phyloP scores from a whole-genome alignment of 1,140 invertebrate species.

The Akabosia matsudoensis region DNA sequence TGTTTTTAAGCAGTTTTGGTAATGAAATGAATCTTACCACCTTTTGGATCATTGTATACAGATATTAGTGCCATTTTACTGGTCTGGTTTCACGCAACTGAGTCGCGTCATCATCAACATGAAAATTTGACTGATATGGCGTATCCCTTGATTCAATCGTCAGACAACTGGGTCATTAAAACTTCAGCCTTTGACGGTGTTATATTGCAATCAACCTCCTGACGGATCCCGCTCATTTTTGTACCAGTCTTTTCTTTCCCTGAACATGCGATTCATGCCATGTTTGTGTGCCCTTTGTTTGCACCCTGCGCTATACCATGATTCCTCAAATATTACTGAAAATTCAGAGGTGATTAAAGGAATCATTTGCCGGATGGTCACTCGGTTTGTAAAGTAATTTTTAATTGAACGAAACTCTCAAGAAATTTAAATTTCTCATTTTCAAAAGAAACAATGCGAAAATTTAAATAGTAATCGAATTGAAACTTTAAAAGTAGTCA shows the following conservation, averaged over 20 bases:
- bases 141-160: slow-evolving; percentile 14
- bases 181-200: not conserved
- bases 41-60: not conserved
- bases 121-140: slow-evolving; percentile 13
- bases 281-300: not conserved
- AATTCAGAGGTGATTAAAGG: too few relatives aligned
- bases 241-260: not conserved
- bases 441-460: too few relatives aligned
- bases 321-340: too few relatives aligned
- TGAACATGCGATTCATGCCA: slow-evolving; percentile 1
- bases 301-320: not conserved
- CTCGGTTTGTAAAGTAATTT: too few relatives aligned
- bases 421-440: too few relatives aligned
- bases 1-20: too few relatives aligned
- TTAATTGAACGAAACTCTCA: too few relatives aligned
- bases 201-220: slow-evolving; percentile 15
- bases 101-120: not conserved
- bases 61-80: not conserved
- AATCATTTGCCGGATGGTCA: too few relatives aligned
- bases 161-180: slow-evolving; percentile 20
- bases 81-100: slow-evolving; percentile 6
- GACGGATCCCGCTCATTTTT: not conserved
- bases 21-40: not conserved
- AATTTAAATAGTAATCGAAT: too few relatives aligned
- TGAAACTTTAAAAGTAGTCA: too few relatives aligned